Base-by-base conservation (phyloP, 2,888 invertebrate species). In the Agrenia bidenticulata region DNA sequence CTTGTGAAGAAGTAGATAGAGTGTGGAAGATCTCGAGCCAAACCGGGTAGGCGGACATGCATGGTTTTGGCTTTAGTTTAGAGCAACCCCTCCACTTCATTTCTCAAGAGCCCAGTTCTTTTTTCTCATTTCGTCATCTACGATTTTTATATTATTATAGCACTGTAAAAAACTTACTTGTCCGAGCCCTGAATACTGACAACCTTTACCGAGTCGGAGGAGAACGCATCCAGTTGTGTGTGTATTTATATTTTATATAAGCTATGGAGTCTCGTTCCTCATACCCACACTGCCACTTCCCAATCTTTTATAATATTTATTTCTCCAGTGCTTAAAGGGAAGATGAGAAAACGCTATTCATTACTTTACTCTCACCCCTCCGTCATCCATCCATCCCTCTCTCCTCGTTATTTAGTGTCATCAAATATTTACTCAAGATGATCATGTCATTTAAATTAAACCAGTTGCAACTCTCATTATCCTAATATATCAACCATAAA, bases 91-190 rank as follows among this genome's bases (percentile, higher is more conserved):
- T 67, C 69, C 70, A 70, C 67, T 73, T 74, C 71, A 71, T 71
- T 73, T 74, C 70, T 73, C 73, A 71, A 69, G 70, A 73, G 71
- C 70, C 69, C 64, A 66, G 63, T 65, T 66, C 64, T 58, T 61
- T 73, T 59, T 72, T 65, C 68, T 68, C 63, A 68, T 72, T 66
- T 69, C 67, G 61, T 70, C 70, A 68, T 71, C 70, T 64, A 72
- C 61, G 58, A 45, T 45, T 45, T 45, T 72, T 64, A 69, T 72
- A 68, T 69, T 69, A 69, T 67, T 67, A 64, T 64, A 53, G 45
- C 9, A 5, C 64, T 69, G 59, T 60, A 45, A 45, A 66, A 66
- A 64, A 60, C 60, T 69, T 69, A 58, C 61, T 53, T 4, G 66
- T 69, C 66, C 69, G 69, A 66, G 69, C 64, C 61, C 64, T 57